Base-by-base conservation (phyloP, 2,113 vertebrate species). In the Microcebus tavaratra region DNA sequence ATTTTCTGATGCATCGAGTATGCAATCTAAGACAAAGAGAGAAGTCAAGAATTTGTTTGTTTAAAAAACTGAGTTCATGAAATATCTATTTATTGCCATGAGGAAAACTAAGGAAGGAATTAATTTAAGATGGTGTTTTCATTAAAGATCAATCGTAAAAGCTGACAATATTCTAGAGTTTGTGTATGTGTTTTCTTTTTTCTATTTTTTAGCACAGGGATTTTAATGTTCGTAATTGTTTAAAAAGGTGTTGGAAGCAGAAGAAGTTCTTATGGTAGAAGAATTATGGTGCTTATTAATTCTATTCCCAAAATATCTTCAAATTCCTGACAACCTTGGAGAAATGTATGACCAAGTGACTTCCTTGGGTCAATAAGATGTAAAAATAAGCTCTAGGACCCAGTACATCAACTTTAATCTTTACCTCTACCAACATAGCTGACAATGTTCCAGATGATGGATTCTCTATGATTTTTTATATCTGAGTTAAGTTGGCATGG, bases 171-270 rank as follows among this genome's bases (percentile, higher is more conserved):
- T 0, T 72, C 2, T 6, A 20, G 1, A 31, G 48, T 70, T 80
- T 68, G 0, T 39, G 25, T 1, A 3, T 23, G 53, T 6, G 6
- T 27, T 27, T 84, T 20, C 63, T 57, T 39, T 73, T 15, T 20
- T 5, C 15, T 11, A 1, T 5, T 0, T 65, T n/a, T 55, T 45
- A 39, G 0, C 7, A 80, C 2, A 55, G 8, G 1, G 3, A 65
- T 72, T 73, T 23, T 59, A 53, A 76, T 39, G 18, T 34, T 63
- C 17, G 3, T 5, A 76, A 45, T 55, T 55, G 2, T 61, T 59
- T 55, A 55, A 39, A 70, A 73, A 81, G 8, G 67, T 48, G 1
- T 48, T 42, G 13, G 48, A 94, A 73, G 48, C 23, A 42, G 25
- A 53, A 18, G 10, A 61, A 75, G 13, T 61, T 59, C 13, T 36